A percentile compares a stretch with the other conserved stretches of the same genome.
These are phyloP conservation scores for Cosmia trapezina DNA, from an alignment of 2,888 invertebrate genomes.

Conservation along the genomic window DNA sequence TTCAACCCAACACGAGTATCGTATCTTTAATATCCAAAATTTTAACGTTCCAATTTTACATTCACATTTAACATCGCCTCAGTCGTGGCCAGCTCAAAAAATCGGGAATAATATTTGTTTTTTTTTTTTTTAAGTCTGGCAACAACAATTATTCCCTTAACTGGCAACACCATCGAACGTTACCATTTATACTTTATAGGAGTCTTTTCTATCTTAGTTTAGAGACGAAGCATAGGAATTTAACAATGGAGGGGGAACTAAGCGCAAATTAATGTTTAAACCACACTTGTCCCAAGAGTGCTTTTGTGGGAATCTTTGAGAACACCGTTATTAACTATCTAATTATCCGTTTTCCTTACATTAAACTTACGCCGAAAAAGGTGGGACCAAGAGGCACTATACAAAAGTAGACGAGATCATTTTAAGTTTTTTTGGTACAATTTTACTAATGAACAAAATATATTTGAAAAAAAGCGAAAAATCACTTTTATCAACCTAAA, in stretches of 20 bases:
- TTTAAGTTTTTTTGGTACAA: constrained; percentile 22
- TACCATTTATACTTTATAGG: constrained; percentile 67
- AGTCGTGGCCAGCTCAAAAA: constrained; percentile 66
- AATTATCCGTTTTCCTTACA: constrained; percentile 35
- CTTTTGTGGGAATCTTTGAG: constrained; percentile 57
- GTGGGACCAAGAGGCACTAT: constrained; percentile 18
- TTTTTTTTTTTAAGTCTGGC: constrained; percentile 53
- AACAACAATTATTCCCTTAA: constrained; percentile 74
- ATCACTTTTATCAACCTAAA: not conserved
- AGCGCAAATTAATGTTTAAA: constrained; percentile 65
- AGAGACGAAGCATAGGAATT: constrained; percentile 70
- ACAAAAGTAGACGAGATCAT: constrained; percentile 12
- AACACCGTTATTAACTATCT: constrained; percentile 18
- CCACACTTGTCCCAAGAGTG: constrained; percentile 54
- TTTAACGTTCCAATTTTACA: constrained; percentile 59
- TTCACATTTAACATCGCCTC: constrained; percentile 63
- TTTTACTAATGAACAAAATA: not conserved
- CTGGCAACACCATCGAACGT: constrained; percentile 70
- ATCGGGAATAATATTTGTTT: constrained; percentile 66
- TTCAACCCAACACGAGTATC: constrained; percentile 54
- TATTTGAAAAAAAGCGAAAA: not conserved
- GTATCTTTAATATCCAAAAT: constrained; percentile 35
- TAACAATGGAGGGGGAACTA: constrained; percentile 73
- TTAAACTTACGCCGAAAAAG: constrained; percentile 38
- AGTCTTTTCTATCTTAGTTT: constrained; percentile 71